Evolutionary conservation across 2,113 vertebrate species (phyloP), one percentile per base, ranked within the genome.

Genomic region (Myiozetetes cayanensis): DNA sequence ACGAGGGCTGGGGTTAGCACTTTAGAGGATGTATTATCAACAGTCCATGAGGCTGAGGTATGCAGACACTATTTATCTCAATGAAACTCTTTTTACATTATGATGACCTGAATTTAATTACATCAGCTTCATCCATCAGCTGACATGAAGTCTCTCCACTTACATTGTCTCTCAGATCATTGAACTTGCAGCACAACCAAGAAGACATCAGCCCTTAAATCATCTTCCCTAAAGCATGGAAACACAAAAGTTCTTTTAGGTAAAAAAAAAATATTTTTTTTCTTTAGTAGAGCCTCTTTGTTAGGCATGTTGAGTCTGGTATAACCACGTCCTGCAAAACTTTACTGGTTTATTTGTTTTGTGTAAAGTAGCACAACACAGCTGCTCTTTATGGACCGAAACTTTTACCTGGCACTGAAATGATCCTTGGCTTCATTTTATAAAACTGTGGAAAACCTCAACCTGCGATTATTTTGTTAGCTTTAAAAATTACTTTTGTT

Each of bases 391-490:
- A 63, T 91, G 90, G 44, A 94, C 71, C 73, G 66, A 86, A 93
- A 92, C 84, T 93, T 96, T 53, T 80, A 79, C 68, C 90, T 96
- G 91, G 88, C 94, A 97, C 79, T 80, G 86, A 97, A 96, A 95
- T 0, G 8, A 91, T 91, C 82, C 78, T 93, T 96, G 81, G 85
- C 71, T 97, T 94, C 72, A 52, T 94, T 96, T 92, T 92, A 61
- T 52, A 74, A 93, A 96, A 92, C 75, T 83, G 35, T 63, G 77
- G 85, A 94, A 92, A 96, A 93, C 80, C 94, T 97, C 94, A 91
- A 94, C 96, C 96, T 93, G 78, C 56, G 93, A 97, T 97, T 96
- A 96, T 96, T 96, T 95, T 95, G 93, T 97, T 96, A 96, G 94
- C 72, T 96, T 97, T 95, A 97, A 96, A 97, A 95, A 97, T 72